These are phyloP conservation scores for Danaus plexippus DNA, from an alignment of 1,140 invertebrate genomes.

Conservation along the genomic window DNA sequence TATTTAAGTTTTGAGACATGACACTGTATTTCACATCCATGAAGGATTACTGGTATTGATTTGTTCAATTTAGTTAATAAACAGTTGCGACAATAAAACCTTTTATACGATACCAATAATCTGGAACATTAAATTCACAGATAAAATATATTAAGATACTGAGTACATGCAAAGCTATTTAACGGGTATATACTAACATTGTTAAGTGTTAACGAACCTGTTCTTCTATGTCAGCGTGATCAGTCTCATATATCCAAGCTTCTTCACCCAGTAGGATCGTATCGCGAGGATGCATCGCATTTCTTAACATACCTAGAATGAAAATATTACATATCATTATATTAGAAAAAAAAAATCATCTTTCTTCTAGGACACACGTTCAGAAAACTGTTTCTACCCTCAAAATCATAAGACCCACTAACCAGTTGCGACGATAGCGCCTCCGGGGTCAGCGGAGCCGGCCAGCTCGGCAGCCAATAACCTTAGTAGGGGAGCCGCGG, in stretches of 20 bases:
- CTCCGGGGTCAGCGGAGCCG: conserved; percentile 89
- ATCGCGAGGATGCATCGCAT: conserved; percentile 92
- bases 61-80: too few species aligned
- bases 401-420: not conserved
- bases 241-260: conserved; percentile 91
- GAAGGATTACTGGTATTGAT: too few species aligned
- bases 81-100: too few species aligned
- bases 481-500: conserved; percentile 87
- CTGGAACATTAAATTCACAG: too few species aligned
- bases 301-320: conserved; percentile 76
- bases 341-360: not conserved
- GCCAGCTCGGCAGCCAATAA: conserved; percentile 98
- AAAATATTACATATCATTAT: not conserved
- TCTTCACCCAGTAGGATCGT: conserved; percentile 86
- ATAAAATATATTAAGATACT: too few species aligned
- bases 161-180: too few species aligned
- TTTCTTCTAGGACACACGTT: not conserved
- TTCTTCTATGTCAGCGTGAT: conserved; percentile 97
- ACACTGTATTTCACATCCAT: too few species aligned
- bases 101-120: too few species aligned
- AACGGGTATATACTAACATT: too few species aligned
- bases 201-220: conserved; percentile 78
- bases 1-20: too few species aligned
- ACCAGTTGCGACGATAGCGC: conserved; percentile 89
- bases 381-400: too few species aligned